Conservation (phyloP, 2,888 invertebrate species). For the Oscheius sp. region DNA sequence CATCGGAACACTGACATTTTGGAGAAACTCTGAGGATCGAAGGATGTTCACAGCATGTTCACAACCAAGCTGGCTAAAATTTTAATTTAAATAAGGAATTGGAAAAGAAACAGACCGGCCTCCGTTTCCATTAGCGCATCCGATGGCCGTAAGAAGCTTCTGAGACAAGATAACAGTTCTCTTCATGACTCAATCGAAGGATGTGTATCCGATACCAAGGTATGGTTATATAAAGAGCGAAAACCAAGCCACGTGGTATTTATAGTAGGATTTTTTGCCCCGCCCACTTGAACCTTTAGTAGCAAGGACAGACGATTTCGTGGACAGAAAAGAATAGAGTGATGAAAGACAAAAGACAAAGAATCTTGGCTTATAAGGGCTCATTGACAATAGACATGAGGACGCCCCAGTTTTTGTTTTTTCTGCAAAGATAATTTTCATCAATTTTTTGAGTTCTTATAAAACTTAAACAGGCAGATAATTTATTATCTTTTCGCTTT, state of each 20-base stretch:
- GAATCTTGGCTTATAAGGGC: too few species aligned
- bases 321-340: not conserved
- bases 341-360: not conserved
- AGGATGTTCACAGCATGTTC: slow-evolving; percentile 58
- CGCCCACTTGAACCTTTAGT: slow-evolving; percentile 7
- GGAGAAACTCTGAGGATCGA: slow-evolving; percentile 50
- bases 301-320: slow-evolving; percentile 9
- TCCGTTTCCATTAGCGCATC: slow-evolving; percentile 61
- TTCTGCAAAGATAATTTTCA: too few species aligned
- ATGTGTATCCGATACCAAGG: not conserved
- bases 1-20: slow-evolving; percentile 44
- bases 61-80: slow-evolving; percentile 61
- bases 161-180: slow-evolving; percentile 37
- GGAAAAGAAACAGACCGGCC: slow-evolving; percentile 42
- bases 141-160: slow-evolving; percentile 52
- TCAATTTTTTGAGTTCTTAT: too few species aligned
- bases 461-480: too few species aligned
- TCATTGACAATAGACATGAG: not conserved
- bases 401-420: not conserved
- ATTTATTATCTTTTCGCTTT: too few species aligned
- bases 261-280: slow-evolving; percentile 19
- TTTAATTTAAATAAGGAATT: not conserved
- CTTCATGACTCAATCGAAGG: slow-evolving; percentile 30
- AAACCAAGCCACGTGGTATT: slow-evolving; percentile 3
- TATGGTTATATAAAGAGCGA: not conserved